Percentiles rank a stretch among this genome's conserved stretches.
Evolutionary conservation across 23 tunicate genomes (phyloP).

Genomic region (Clavelina lepadiformis): DNA sequence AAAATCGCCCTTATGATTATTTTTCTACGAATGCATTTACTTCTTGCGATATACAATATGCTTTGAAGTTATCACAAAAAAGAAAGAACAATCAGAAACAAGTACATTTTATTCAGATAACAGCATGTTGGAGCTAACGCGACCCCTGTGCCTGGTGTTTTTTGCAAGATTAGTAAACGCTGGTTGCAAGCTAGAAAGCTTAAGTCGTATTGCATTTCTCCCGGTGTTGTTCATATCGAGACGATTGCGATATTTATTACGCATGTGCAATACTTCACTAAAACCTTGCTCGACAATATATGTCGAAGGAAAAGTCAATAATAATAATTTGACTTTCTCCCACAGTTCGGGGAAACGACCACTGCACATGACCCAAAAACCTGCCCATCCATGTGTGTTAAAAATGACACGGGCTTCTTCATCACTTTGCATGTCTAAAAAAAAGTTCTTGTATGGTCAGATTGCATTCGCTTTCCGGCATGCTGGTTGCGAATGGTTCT

Average conservation of each 20-base stretch:
- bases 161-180: conserved; percentile 6
- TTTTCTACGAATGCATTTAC: too few relatives aligned
- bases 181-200: conserved; percentile 19
- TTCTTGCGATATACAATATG: too few relatives aligned
- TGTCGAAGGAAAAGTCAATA: conserved; percentile 21
- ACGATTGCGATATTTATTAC: conserved; percentile 13
- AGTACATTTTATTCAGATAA: too few relatives aligned
- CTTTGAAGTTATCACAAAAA: too few relatives aligned
- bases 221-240: conserved; percentile 1
- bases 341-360: conserved; percentile 19
- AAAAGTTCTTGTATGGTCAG: conserved; percentile 1
- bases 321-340: conserved; percentile 15
- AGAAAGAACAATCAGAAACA: too few relatives aligned
- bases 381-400: conserved; percentile 23
- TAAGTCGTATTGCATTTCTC: conserved; percentile 7
- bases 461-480: conserved; percentile 9
- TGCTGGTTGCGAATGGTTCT: conserved; percentile 20
- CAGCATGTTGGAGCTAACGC: conserved; percentile 13
- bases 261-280: too few relatives aligned
- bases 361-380: conserved; percentile 25
- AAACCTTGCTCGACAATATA: conserved; percentile 22
- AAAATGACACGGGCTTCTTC: conserved; percentile 14
- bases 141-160: conserved; percentile 30
- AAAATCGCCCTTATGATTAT: too few relatives aligned
- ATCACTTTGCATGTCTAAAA: conserved; percentile 11